phyloP scores from a whole-genome alignment of 2,888 invertebrate genomes.

The Phyllotreta striolata region DNA sequence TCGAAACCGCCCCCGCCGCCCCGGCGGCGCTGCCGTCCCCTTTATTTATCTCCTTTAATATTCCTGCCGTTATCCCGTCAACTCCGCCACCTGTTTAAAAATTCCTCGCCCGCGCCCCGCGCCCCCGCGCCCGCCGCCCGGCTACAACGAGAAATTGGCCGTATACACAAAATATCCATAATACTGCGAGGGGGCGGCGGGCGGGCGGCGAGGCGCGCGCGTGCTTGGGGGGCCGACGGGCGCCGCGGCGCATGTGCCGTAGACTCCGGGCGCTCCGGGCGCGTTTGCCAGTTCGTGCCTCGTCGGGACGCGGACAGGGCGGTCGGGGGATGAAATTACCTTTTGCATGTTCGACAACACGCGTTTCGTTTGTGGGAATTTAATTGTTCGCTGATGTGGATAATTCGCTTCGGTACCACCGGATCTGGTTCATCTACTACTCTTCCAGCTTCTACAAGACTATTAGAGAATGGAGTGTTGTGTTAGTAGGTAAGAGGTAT shows the following conservation, averaged over 20 bases:
- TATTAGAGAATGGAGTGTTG: too few species aligned
- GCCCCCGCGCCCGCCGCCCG: slow-evolving; percentile 19
- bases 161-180: slow-evolving; percentile 38
- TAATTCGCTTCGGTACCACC: too few species aligned
- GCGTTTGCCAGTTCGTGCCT: slow-evolving; percentile 29
- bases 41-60: slow-evolving; percentile 30
- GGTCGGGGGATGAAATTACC: slow-evolving; percentile 8
- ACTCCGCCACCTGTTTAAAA: slow-evolving; percentile 33
- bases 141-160: slow-evolving; percentile 31
- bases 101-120: slow-evolving; percentile 27
- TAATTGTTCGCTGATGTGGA: background rate
- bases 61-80: slow-evolving; percentile 30
- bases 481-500: too few species aligned
- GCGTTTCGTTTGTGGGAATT: slow-evolving; percentile 28
- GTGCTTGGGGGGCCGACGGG: slow-evolving; percentile 14
- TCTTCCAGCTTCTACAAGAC: too few species aligned
- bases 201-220: slow-evolving; percentile 23
- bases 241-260: too few species aligned
- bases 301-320: too few species aligned
- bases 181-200: slow-evolving; percentile 28
- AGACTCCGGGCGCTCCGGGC: background rate
- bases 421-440: too few species aligned
- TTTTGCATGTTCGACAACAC: slow-evolving; percentile 18
- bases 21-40: slow-evolving; percentile 1
- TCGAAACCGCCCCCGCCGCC: too few species aligned